Conservation (phyloP, 2,797 vertebrate genomes). For the Sebastes aleutianus region DNA sequence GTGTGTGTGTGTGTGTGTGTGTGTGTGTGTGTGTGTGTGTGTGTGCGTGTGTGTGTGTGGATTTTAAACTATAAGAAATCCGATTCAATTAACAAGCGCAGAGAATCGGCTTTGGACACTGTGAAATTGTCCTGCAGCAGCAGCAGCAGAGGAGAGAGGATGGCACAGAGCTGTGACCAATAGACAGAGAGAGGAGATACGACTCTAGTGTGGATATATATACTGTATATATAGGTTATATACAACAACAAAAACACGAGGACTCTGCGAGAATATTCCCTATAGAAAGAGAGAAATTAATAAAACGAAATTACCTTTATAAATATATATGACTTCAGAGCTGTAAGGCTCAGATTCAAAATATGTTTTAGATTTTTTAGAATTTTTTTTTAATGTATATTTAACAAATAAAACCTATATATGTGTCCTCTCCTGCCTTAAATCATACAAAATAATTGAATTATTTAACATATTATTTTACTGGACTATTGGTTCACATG, state of each 20-base stretch:
- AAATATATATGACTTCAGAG: not conserved
- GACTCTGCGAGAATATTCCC: not conserved
- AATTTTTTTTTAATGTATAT: too few species aligned
- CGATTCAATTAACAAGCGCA: slow-evolving; percentile 86
- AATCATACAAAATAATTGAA: not conserved
- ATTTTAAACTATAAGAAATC: slow-evolving; percentile 88
- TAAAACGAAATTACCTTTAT: not conserved
- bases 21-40: slow-evolving; percentile 42
- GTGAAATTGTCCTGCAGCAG: slow-evolving; percentile 72
- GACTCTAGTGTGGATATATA: not conserved
- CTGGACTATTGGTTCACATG: not conserved
- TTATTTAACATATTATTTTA: not conserved
- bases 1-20: too few species aligned
- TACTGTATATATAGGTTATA: too few species aligned
- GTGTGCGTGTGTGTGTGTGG: slow-evolving; percentile 34
- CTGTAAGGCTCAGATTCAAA: not conserved
- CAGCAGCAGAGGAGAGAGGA: slow-evolving; percentile 27
- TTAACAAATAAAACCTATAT: too few species aligned
- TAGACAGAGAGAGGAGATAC: not conserved
- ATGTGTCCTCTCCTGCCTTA: not conserved
- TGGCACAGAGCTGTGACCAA: slow-evolving; percentile 17
- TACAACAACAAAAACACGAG: not conserved
- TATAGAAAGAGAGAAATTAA: not conserved
- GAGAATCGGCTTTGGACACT: slow-evolving; percentile 85
- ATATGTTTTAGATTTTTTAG: too few species aligned